Conservation (phyloP, 2,113 vertebrate genomes). For the Scophthalmus maximus region DNA sequence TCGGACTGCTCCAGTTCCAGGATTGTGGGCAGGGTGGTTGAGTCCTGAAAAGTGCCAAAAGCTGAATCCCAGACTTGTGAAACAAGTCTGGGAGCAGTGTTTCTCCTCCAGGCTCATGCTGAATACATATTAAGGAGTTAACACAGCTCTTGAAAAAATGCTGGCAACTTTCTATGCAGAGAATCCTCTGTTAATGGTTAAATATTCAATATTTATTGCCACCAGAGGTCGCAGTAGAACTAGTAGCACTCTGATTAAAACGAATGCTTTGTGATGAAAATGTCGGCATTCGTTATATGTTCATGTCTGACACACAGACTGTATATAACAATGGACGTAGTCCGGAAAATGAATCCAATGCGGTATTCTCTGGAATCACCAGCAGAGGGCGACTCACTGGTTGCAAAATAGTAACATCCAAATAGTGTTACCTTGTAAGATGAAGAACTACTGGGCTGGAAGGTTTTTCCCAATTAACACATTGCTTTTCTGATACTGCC, state of each 20-base stretch:
- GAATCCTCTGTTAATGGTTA: background rate
- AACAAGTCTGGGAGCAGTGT: constrained; percentile 4
- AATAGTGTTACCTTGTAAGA: no score
- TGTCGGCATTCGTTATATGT: no score
- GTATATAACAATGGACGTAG: no score
- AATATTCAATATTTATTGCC: no score
- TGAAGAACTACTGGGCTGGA: no score
- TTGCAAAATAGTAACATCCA: no score
- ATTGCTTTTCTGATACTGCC: background rate
- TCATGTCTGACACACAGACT: no score
- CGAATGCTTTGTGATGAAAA: background rate
- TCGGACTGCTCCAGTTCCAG: constrained; percentile 44
- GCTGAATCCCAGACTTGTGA: constrained; percentile 6
- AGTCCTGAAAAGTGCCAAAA: constrained; percentile 59
- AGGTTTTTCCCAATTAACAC: background rate
- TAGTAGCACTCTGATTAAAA: no score
- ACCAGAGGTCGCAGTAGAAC: background rate
- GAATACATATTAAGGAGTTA: constrained; percentile 1
- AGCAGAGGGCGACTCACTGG: no score
- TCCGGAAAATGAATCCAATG: no score
- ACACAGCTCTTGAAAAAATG: background rate
- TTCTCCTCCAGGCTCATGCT: background rate
- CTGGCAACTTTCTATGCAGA: background rate
- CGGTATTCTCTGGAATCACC: no score
- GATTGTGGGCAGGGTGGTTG: constrained; percentile 58